Conservation (phyloP, 1,140 invertebrate genomes). For the Calliphora vicina region DNA sequence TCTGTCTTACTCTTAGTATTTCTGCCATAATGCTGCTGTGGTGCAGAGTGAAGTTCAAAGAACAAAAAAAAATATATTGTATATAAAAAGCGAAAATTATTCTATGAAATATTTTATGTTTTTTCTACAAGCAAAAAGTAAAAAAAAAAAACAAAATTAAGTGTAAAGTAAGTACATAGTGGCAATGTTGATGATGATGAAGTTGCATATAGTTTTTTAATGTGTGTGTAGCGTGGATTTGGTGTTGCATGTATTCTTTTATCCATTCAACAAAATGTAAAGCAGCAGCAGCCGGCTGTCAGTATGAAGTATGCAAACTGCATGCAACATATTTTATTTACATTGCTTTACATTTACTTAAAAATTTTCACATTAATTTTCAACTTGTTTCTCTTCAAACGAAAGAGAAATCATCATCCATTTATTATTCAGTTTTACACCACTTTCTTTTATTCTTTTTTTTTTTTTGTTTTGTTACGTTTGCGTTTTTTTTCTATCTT, state of each 20-base stretch:
- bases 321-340: slow-evolving; percentile 5
- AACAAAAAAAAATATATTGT: too few relatives aligned
- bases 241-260: background rate
- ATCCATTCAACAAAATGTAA: background rate
- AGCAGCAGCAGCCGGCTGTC: background rate
- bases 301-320: background rate
- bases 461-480: background rate
- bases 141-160: background rate
- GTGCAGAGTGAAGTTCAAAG: background rate
- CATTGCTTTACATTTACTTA: background rate
- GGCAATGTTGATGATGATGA: background rate
- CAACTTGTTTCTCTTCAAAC: background rate
- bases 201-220: background rate
- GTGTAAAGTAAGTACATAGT: background rate
- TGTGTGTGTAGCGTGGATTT: background rate
- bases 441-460: too few relatives aligned
- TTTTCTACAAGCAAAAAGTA: background rate
- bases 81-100: too few relatives aligned
- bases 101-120: background rate
- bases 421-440: slow-evolving; percentile 8
- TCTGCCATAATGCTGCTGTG: background rate
- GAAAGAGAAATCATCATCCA: background rate
- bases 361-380: slow-evolving; percentile 6
- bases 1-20: background rate
- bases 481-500: background rate